phyloP scores from a whole-genome alignment of 2,797 vertebrate genomes.

The Thripadectes ignobilis region DNA sequence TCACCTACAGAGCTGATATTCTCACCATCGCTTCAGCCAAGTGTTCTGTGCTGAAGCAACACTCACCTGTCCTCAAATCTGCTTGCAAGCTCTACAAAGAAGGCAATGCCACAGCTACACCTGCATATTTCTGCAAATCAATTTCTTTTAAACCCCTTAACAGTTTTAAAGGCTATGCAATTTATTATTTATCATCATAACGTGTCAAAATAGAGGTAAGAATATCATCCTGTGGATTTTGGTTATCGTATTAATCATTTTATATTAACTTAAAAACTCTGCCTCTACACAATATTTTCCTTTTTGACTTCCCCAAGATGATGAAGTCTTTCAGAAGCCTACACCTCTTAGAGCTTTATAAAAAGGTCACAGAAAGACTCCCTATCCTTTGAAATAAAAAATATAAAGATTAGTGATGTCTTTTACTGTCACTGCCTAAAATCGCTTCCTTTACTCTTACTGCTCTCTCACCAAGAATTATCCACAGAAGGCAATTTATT shows the following conservation, averaged over 20 bases:
- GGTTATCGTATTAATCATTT: neutral
- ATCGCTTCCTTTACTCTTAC: neutral
- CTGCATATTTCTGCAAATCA: neutral
- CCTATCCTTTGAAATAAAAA: neutral
- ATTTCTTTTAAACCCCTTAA: neutral
- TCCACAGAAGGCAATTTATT: neutral
- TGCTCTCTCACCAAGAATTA: neutral
- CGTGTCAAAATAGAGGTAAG: neutral
- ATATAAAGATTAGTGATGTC: neutral
- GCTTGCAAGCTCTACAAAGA: neutral
- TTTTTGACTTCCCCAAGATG: neutral
- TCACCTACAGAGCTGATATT: neutral
- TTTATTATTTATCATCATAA: neutral
- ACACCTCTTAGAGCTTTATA: neutral
- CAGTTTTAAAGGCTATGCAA: neutral
- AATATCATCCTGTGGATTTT: neutral
- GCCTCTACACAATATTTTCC: neutral
- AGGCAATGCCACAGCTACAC: neutral
- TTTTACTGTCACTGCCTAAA: neutral
- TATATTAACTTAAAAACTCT: neutral
- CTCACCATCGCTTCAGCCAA: neutral
- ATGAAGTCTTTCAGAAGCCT: neutral
- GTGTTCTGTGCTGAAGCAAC: neutral
- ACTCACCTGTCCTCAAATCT: neutral
- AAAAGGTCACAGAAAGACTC: neutral